Base-by-base conservation (phyloP, 1,140 invertebrate species). In the Monomorium pharaonis region DNA sequence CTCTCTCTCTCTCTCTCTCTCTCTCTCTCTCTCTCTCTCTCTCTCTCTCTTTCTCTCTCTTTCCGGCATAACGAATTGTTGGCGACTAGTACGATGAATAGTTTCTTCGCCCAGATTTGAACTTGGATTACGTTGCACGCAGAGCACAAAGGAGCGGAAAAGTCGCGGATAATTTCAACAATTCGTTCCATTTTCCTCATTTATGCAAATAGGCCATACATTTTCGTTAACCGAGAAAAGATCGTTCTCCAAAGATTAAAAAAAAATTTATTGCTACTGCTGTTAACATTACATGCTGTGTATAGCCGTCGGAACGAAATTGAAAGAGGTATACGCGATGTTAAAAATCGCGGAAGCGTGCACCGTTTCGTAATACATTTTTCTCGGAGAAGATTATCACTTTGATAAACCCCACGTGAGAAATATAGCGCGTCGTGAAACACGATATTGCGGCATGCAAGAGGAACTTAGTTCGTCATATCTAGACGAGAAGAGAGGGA, bases 21-120 rank as follows among this genome's bases (percentile, higher is more conserved):
- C n/a, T n/a, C n/a, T n/a, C n/a, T n/a, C n/a, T n/a, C n/a, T n/a
- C n/a, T n/a, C n/a, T n/a, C n/a, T n/a, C n/a, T n/a, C n/a, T n/a
- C n/a, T n/a, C n/a, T n/a, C n/a, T n/a, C n/a, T n/a, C n/a, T n/a
- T n/a, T n/a, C n/a, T n/a, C n/a, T n/a, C 69, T 80, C 65, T 75
- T 74, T n/a, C 12, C 44, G 37, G 42, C 51, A 70, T 76, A 63
- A 81, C 88, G 86, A 90, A 80, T 88, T 84, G 56, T 78, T 80
- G 18, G 27, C 21, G 47, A 58, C 49, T 58, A 56, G 81, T 72
- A 42, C 65, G 83, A 83, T 74, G 67, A 72, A 83, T 83, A 83
- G 78, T 72, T 58, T 47, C 51, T 18, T 72, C 51, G 51, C 65
- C 72, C 30, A n/a, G 51, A 51, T 49, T 21, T 24, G 24, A 83